Evolutionary conservation across 2,113 vertebrate species (phyloP), one percentile per base, ranked within the genome.

Genomic region (Plotosus lineatus): DNA sequence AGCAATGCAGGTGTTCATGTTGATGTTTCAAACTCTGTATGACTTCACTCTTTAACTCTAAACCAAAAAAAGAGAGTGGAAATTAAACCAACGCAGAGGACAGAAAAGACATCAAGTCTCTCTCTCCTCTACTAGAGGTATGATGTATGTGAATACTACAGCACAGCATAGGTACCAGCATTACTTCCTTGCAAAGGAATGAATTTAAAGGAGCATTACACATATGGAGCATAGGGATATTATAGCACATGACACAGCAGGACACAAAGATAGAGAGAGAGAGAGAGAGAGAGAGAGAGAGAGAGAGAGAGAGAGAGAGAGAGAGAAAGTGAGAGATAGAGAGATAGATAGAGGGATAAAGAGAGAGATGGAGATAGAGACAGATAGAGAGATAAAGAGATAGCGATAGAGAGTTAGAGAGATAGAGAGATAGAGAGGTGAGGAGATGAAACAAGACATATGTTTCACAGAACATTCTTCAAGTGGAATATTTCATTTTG

Each of bases 331-430:
- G 82, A 84, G 87, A 69, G 61, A n/a, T n/a, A n/a, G n/a, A n/a
- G n/a, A n/a, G n/a, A n/a, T n/a, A n/a, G n/a, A n/a, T n/a, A n/a
- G n/a, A n/a, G n/a, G n/a, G n/a, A n/a, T n/a, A n/a, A n/a, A n/a
- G n/a, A n/a, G n/a, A n/a, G n/a, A n/a, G 77, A 74, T 78, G 65
- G 7, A 40, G 73, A 79, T 48, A 61, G 28, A 50, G 77, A 74
- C 77, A 82, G 85, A 82, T 53, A 71, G 65, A 84, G 87, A 69
- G 61, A n/a, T n/a, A n/a, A n/a, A n/a, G n/a, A n/a, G n/a, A n/a
- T n/a, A n/a, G n/a, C n/a, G n/a, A n/a, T n/a, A n/a, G n/a, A n/a
- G n/a, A n/a, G n/a, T n/a, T n/a, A n/a, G n/a, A n/a, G n/a, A n/a
- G n/a, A n/a, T 73, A 74, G 78, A 72, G 7, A 40, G 73, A 79